Base-by-base conservation (phyloP, 2,113 vertebrate species). In the Sapajus apella region DNA sequence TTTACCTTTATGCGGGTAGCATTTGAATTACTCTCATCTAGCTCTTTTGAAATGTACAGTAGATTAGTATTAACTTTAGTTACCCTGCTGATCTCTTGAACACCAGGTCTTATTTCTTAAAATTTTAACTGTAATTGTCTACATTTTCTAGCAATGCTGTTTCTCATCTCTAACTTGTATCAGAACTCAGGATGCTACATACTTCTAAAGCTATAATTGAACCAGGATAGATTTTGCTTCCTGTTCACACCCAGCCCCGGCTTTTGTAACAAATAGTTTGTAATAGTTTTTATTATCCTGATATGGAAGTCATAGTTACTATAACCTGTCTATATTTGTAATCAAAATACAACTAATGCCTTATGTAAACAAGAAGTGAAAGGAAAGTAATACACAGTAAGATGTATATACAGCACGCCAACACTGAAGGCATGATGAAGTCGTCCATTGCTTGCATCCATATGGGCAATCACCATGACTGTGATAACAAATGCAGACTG, bases 361-460 rank as follows among this genome's bases (percentile, higher is more conserved):
- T 30, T 25, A 27, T 12, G 32, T 82, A 75, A 87, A 61, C 35
- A 73, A 45, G 56, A 40, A 64, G 40, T 86, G 20, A 72, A 72
- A 86, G 50, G 35, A 37, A 50, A 72, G 17, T 55, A 79, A 17
- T 35, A 13, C 25, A 11, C 23, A 35, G 6, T 64, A 17, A 68
- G 21, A 37, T 45, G 1, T 64, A 3, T 35, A 37, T 27, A 14
- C 66, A 94, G 68, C 66, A 58, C 66, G 25, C 6, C 17, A 13
- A 23, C 45, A 25, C 2, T 1, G 75, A 45, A 50, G 25, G 47
- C 45, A 8, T 8, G 25, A 21, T 20, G 90, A 72, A 35, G 32
- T 45, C 16, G 11, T 55, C 56, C 12, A 0, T 64, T 21, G 35
- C 86, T 73, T 9, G 2, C 8, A 0, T 37, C 52, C 0, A 0